Evolutionary conservation across 2,113 vertebrate species (phyloP).

Genomic region (Tinamus guttatus): DNA sequence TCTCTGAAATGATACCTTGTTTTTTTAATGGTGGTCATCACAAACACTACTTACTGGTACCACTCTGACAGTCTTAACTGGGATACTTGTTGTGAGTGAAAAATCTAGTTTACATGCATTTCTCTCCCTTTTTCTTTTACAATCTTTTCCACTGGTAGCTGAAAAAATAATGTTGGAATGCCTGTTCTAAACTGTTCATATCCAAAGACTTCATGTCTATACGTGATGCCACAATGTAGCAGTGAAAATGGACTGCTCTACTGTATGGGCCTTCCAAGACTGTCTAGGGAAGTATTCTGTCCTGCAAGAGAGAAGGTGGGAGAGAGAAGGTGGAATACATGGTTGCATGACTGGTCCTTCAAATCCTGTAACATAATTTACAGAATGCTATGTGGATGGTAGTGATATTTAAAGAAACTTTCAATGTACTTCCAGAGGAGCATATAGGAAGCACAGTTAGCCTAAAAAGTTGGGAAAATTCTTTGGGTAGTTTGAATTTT

Average conservation of each 20-base stretch:
- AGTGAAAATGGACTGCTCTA: neutral
- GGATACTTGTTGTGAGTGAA: neutral
- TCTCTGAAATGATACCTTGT: neutral
- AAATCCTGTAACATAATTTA: neutral
- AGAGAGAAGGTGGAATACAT: neutral
- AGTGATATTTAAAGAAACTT: neutral
- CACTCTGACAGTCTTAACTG: neutral
- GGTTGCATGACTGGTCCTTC: neutral
- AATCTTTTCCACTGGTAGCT: neutral
- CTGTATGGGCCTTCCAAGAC: neutral
- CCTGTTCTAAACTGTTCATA: neutral
- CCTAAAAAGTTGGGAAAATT: neutral
- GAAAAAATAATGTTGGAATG: rapidly evolving
- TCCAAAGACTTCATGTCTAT: neutral
- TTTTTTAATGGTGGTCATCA: neutral
- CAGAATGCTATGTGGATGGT: neutral
- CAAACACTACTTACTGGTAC: neutral
- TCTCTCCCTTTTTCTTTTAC: neutral
- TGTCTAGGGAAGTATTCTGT: neutral
- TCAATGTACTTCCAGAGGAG: neutral
- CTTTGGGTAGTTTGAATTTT: neutral
- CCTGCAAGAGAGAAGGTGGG: rapidly evolving
- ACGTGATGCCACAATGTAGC: neutral
- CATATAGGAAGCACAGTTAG: neutral
- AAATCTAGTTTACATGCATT: neutral